Evolutionary conservation across 37 sponge, comb jelly and placozoan species (phyloP).

Genomic region (Mnemiopsis leidyi): DNA sequence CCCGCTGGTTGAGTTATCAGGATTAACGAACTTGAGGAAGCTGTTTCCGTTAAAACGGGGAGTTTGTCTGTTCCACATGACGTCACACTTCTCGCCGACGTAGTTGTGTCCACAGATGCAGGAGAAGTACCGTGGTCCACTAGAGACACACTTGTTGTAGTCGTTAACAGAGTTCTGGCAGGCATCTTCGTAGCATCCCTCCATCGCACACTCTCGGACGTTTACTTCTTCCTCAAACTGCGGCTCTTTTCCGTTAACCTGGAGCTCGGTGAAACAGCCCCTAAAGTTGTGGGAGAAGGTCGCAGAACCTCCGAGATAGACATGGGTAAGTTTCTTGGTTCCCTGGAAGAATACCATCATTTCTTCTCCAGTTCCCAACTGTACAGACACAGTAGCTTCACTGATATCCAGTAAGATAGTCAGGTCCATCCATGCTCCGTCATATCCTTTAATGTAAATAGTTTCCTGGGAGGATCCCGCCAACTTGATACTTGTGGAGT

Average conservation of each 20-base stretch:
- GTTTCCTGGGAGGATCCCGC: neutral
- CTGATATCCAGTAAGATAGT: neutral
- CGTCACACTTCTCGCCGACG: neutral
- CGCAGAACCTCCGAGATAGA: neutral
- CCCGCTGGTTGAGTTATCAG: neutral
- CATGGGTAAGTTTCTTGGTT: neutral
- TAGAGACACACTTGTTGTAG: neutral
- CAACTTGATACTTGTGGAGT: neutral
- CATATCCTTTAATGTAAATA: neutral
- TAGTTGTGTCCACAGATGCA: neutral
- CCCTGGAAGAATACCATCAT: neutral
- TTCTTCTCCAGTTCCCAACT: neutral
- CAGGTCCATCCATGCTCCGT: conserved; percentile 17
- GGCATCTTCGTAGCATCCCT: neutral
- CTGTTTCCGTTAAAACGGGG: conserved; percentile 43
- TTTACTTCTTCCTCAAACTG: neutral
- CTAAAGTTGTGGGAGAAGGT: neutral
- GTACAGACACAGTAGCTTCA: neutral
- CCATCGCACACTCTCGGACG: neutral
- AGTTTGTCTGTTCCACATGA: neutral
- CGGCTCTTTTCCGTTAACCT: neutral
- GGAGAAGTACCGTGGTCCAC: conserved; percentile 6
- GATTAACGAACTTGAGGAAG: neutral
- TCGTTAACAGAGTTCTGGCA: neutral
- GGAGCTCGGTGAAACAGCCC: conserved; percentile 41